phyloP scores from a whole-genome alignment of 1,140 invertebrate species.

The Drosophila biarmipes region DNA sequence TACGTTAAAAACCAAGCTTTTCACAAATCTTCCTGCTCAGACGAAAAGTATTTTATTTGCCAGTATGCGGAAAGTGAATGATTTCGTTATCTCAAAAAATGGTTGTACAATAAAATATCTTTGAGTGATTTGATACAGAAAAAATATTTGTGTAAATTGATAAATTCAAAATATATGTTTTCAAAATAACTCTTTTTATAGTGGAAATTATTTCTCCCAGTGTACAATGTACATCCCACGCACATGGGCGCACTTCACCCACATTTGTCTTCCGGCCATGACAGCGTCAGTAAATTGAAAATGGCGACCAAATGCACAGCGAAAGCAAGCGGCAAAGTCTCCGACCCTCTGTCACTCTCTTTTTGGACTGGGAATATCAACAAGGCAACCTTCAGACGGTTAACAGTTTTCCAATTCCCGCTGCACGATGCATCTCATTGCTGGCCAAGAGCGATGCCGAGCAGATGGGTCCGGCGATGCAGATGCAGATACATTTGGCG shows the following conservation, averaged over 20 bases:
- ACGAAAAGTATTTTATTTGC: no score
- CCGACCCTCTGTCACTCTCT: conserved; percentile 29
- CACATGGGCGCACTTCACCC: conserved; percentile 32
- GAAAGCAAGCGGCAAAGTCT: conserved; percentile 39
- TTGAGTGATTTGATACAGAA: no score
- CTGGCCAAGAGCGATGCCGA: conserved; percentile 42
- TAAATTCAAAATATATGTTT: no score
- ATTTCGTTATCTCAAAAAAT: no score
- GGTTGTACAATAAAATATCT: no score
- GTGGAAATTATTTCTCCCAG: neutral
- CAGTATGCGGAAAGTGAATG: no score
- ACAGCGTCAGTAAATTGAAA: conserved; percentile 75
- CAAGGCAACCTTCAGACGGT: conserved; percentile 53
- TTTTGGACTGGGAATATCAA: conserved; percentile 36
- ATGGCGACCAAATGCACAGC: conserved; percentile 65
- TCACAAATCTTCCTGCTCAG: no score
- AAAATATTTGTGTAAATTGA: no score
- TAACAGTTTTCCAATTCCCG: conserved; percentile 64
- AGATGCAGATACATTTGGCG: conserved; percentile 11
- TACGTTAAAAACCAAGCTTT: no score
- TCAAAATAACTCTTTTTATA: no score
- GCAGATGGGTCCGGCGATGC: conserved; percentile 3
- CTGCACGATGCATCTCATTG: conserved; percentile 54
- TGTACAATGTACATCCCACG: conserved; percentile 10
- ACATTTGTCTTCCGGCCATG: conserved; percentile 74